Percentiles rank a stretch among this genome's conserved stretches.
phyloP scores from a whole-genome alignment of 1,140 invertebrate genomes.

The Aphidius gifuensis region DNA sequence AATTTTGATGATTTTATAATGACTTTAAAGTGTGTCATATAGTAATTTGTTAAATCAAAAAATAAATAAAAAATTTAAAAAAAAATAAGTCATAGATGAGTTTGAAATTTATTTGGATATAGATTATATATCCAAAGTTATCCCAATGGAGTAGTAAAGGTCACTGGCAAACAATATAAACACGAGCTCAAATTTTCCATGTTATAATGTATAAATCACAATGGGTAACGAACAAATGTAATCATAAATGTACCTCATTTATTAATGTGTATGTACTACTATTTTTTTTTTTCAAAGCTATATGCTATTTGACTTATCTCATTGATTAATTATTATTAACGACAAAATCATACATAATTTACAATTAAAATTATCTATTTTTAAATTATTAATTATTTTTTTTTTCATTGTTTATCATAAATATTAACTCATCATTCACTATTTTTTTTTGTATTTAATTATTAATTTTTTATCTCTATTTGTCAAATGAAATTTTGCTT shows the following conservation, averaged over 20 bases:
- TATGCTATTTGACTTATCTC: conserved; percentile 12
- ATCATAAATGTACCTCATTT: conserved; percentile 11
- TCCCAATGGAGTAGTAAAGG: conserved; percentile 4
- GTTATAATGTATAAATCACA: conserved; percentile 14
- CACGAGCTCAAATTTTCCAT: not conserved
- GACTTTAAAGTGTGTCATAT: too few species aligned
- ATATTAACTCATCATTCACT: too few species aligned
- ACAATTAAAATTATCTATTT: not conserved
- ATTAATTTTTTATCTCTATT: too few species aligned
- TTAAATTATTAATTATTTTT: too few species aligned
- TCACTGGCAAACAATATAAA: not conserved
- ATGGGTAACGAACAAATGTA: not conserved
- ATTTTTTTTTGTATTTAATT: too few species aligned
- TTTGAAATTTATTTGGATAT: conserved; percentile 9
- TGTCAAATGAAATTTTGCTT: not conserved
- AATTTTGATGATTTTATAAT: too few species aligned
- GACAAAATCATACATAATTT: not conserved
- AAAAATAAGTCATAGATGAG: too few species aligned
- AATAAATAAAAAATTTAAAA: too few species aligned
- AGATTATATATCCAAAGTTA: not conserved
- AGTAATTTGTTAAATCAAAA: too few species aligned
- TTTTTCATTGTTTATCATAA: too few species aligned
- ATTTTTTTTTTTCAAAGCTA: not conserved
- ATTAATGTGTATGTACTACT: not conserved
- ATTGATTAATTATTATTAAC: conserved; percentile 18